A percentile compares a stretch with the other conserved stretches of the same genome.
These are phyloP conservation scores for Calypte anna DNA, from an alignment of 2,113 vertebrate genomes.

Conservation along the genomic window DNA sequence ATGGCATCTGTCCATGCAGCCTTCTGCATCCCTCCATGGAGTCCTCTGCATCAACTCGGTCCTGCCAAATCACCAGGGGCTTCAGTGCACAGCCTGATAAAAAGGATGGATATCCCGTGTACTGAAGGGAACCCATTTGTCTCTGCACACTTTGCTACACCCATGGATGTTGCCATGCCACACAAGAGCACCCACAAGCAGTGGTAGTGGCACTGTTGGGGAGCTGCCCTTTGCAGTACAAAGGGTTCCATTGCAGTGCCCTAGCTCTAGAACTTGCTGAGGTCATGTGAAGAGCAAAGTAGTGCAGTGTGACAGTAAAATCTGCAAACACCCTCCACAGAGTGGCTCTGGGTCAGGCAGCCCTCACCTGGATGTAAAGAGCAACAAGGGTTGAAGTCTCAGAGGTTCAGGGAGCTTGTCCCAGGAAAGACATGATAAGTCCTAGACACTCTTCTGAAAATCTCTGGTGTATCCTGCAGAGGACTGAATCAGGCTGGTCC, in stretches of 20 bases:
- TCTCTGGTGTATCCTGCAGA: background rate
- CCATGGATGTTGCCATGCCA: background rate
- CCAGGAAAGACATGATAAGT: background rate
- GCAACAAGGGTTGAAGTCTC: fast-evolving
- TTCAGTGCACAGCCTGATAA: background rate
- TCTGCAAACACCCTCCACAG: background rate
- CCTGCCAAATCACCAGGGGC: background rate
- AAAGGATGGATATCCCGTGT: background rate
- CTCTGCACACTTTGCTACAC: background rate
- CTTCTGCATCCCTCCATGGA: background rate
- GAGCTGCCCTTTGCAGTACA: background rate
- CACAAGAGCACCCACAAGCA: background rate
- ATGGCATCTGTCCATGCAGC: background rate
- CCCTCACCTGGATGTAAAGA: background rate
- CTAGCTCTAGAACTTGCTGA: background rate
- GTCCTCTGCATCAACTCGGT: background rate
- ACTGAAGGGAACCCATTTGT: background rate
- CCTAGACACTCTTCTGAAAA: background rate
- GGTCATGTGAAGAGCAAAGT: background rate
- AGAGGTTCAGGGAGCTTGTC: background rate
- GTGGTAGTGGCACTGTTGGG: no score
- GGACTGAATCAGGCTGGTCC: background rate
- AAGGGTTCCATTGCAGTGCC: background rate
- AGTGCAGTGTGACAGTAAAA: background rate
- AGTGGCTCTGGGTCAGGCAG: background rate